Conservation (phyloP, 2,888 invertebrate species). For the Melolontha melolontha region DNA sequence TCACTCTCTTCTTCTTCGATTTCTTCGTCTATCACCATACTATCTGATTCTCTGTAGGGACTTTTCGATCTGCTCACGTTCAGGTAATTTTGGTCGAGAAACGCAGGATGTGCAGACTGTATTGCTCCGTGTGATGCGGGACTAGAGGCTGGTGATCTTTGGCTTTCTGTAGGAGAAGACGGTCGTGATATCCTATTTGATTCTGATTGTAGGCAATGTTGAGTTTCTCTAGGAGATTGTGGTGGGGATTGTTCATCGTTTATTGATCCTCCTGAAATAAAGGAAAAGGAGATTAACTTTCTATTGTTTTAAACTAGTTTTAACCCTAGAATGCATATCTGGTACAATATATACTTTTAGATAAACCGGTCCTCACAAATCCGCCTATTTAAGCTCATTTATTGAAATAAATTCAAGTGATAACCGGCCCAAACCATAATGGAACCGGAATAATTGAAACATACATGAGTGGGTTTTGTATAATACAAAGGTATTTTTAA, state of each 20-base stretch:
- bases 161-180: constrained; percentile 64
- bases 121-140: constrained; percentile 47
- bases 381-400: too few relatives aligned
- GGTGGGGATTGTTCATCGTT: constrained; percentile 78
- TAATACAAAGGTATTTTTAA: too few relatives aligned
- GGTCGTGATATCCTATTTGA: constrained; percentile 67
- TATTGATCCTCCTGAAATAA: constrained; percentile 77
- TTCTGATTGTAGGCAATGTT: constrained; percentile 57
- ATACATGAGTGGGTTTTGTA: too few relatives aligned
- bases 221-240: constrained; percentile 69
- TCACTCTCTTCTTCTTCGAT: constrained; percentile 84
- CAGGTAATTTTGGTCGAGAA: constrained; percentile 61
- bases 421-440: too few relatives aligned
- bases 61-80: constrained; percentile 63
- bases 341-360: too few relatives aligned
- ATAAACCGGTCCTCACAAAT: too few relatives aligned
- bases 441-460: too few relatives aligned
- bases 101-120: constrained; percentile 55
- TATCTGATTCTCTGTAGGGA: constrained; percentile 69
- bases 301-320: too few relatives aligned
- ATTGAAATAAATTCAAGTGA: too few relatives aligned
- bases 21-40: constrained; percentile 75
- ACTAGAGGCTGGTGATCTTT: constrained; percentile 58
- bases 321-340: too few relatives aligned
- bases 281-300: neutral